Evolutionary conservation across 2,113 vertebrate genomes (phyloP), one percentile per base, ranked within the genome.

Genomic region (Galeopterus variegatus): DNA sequence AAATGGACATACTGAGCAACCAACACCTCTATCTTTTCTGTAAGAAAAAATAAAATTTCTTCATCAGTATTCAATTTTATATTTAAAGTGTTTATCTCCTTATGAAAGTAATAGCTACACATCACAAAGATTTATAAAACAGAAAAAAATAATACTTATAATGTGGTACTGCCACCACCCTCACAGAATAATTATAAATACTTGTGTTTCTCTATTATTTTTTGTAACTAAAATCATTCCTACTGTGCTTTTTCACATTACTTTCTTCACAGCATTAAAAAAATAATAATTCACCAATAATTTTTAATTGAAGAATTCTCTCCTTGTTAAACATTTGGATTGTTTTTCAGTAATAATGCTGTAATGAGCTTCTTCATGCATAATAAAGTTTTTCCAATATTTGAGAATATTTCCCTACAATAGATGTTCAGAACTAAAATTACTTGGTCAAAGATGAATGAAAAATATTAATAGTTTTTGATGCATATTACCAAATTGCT

Each of bases 341-440:
- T 91, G 56, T 64, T 93, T 64, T n/a, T 15, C 21, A 88, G 75
- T 84, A 65, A 36, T 52, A 79, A 84, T 56, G 17, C 13, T 84
- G 76, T 13, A 88, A 45, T 58, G 26, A 85, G 11, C 31, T 75
- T 54, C 45, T n/a, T 93, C 13, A 45, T 67, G 18, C 17, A 58
- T 86, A 94, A 88, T 15, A 95, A 67, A 92, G 14, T 7, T 31
- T 90, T 84, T 70, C 92, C 31, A 83, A 28, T 84, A 85, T 64
- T 85, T 81, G 36, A 92, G 26, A 80, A 6, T 83, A 86, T 41
- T n/a, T 64, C 54, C 23, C 3, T 69, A 84, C 17, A 62, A 84
- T 0, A 93, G n/a, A 88, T n/a, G 54, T 10, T 85, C 26, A 90
- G 41, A 87, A 95, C 88, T 65, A 19, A 93, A 94, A 93, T 93